Conservation (phyloP, 2,888 invertebrate genomes). For the Dryomyza anilis region DNA sequence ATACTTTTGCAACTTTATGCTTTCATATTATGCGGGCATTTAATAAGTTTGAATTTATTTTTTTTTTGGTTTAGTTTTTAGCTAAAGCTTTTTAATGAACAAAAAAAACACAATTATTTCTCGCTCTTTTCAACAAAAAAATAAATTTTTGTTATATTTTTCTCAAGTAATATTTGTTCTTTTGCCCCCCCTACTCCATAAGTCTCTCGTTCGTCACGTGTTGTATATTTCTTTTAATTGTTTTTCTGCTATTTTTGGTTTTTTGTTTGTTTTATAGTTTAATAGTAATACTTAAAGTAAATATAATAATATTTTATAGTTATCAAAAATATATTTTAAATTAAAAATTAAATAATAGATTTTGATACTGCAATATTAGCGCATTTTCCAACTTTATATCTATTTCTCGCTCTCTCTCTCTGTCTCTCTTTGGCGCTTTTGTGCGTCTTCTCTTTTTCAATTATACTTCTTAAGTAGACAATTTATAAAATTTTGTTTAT, state of each 20-base stretch:
- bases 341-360: too few relatives aligned
- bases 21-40: conserved; percentile 6
- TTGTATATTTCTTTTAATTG: conserved; percentile 3
- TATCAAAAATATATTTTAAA: too few relatives aligned
- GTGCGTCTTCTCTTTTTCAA: neutral
- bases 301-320: too few relatives aligned
- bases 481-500: too few relatives aligned
- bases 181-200: neutral
- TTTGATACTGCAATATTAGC: too few relatives aligned
- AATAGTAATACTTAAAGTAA: too few relatives aligned
- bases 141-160: too few relatives aligned
- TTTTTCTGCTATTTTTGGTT: neutral
- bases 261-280: neutral
- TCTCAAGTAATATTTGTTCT: too few relatives aligned
- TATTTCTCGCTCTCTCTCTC: neutral
- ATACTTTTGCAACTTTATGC: conserved; percentile 9
- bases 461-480: too few relatives aligned
- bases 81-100: neutral
- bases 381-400: neutral
- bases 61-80: neutral
- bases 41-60: neutral
- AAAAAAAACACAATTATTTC: neutral
- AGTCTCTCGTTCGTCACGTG: neutral
- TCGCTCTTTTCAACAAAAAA: too few relatives aligned
- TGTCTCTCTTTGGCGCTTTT: neutral